These are phyloP conservation scores for Trichechus manatus DNA, from an alignment of 2,113 vertebrate species.

Conservation along the genomic window DNA sequence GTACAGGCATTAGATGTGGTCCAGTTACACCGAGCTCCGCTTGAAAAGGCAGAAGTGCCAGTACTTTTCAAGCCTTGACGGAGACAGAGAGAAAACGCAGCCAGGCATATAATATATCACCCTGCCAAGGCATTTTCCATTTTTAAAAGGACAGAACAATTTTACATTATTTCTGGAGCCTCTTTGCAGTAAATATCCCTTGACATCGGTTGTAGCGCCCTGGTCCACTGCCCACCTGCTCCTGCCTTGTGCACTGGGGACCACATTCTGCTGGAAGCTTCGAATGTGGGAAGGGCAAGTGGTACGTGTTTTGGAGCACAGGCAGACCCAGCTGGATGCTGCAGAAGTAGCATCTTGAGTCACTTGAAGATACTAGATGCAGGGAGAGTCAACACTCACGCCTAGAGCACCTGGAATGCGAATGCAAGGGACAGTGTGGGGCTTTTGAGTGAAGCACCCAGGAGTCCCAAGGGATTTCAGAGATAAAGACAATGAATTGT, in stretches of 20 bases:
- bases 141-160: constrained; percentile 77
- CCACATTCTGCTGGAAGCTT: background rate
- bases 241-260: background rate
- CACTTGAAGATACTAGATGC: background rate
- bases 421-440: background rate
- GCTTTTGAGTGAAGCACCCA: background rate
- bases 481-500: background rate
- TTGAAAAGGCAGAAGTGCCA: constrained; percentile 71
- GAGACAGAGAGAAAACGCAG: constrained; percentile 72
- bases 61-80: constrained; percentile 33
- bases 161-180: constrained; percentile 63
- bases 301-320: background rate
- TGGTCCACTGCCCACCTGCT: background rate
- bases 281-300: background rate
- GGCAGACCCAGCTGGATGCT: background rate
- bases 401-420: background rate
- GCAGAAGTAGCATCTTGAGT: constrained; percentile 17
- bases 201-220: constrained; percentile 16
- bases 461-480: background rate
- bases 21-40: constrained; percentile 78
- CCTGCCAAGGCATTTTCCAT: constrained; percentile 67
- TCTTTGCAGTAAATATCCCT: constrained; percentile 57
- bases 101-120: constrained; percentile 75
- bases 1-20: constrained; percentile 83
- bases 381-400: background rate